Conservation (phyloP, 2,797 vertebrate species). For the Oreochromis mossambicus region DNA sequence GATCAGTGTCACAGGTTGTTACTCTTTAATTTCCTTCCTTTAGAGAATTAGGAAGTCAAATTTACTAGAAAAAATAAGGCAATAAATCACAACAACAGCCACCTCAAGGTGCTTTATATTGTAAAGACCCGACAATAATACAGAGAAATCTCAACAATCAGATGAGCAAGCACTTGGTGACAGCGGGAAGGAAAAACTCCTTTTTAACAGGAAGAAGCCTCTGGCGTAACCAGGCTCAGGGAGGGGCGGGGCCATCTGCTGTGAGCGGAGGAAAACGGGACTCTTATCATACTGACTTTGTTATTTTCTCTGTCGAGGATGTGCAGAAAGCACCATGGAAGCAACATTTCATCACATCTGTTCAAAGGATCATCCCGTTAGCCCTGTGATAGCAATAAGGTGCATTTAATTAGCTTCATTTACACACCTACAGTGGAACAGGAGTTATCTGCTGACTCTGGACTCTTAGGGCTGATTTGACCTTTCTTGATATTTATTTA, state of each 20-base stretch:
- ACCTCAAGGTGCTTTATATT: not conserved
- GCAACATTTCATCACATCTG: not conserved
- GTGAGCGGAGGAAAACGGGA: not conserved
- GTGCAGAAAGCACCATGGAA: not conserved
- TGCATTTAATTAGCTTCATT: not conserved
- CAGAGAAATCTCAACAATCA: not conserved
- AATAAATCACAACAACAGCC: not conserved
- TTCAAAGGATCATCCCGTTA: not conserved
- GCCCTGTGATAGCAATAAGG: not conserved
- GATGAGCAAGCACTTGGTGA: not conserved
- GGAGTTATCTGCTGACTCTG: not conserved
- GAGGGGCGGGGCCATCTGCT: fast-evolving
- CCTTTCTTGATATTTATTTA: not conserved
- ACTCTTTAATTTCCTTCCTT: not conserved
- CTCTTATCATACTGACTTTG: not conserved
- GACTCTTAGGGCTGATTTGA: not conserved
- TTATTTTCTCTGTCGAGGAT: not conserved
- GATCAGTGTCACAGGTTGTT: not conserved
- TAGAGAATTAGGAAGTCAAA: not conserved
- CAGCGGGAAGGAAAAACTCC: not conserved
- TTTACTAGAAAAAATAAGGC: not conserved
- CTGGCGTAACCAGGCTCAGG: not conserved
- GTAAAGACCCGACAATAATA: not conserved
- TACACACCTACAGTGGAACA: not conserved
- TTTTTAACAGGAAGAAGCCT: not conserved